Conservation (phyloP, 2,113 vertebrate genomes). For the Neogobius melanostomus region DNA sequence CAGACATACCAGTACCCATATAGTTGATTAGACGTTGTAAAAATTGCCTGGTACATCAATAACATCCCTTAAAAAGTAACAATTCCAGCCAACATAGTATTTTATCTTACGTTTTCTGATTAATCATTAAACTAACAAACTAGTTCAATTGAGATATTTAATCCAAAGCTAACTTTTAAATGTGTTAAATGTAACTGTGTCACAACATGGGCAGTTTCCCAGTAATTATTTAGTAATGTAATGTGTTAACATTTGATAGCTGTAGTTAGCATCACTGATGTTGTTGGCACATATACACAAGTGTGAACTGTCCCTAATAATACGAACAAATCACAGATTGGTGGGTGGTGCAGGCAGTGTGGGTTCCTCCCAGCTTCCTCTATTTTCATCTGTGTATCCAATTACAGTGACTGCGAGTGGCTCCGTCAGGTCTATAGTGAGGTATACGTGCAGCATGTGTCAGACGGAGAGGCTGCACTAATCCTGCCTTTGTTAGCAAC, state of each 20-base stretch:
- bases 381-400: constrained; percentile 51
- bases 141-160: no score
- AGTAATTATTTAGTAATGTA: no score
- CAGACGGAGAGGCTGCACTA: constrained; percentile 46
- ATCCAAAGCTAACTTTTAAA: no score
- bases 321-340: neutral
- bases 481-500: constrained; percentile 60
- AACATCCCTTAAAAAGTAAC: no score
- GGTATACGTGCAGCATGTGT: constrained; percentile 20
- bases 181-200: no score
- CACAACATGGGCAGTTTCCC: no score
- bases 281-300: neutral
- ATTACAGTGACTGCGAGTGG: constrained; percentile 23
- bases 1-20: no score
- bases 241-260: neutral
- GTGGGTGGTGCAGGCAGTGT: neutral
- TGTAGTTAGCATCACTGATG: neutral
- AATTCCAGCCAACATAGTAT: no score
- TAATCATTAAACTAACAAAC: no score
- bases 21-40: no score
- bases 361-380: neutral
- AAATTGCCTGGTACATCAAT: no score
- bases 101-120: no score
- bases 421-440: constrained; percentile 25
- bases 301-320: neutral